phyloP scores from a whole-genome alignment of 2,888 invertebrate genomes.

The Drosophila leonis region DNA sequence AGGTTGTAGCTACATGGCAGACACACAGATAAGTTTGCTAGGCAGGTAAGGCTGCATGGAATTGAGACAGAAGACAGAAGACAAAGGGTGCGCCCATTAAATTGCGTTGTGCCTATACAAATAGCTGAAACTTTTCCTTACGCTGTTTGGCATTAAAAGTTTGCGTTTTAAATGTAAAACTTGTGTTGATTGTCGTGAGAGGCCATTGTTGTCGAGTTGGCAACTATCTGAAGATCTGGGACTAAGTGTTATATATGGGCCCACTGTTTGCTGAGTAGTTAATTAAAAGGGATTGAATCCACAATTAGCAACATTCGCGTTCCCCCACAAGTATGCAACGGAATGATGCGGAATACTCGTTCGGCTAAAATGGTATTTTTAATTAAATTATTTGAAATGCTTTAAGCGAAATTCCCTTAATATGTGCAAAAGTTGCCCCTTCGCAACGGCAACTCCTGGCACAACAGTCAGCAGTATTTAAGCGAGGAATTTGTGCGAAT shows the following conservation, averaged over 20 bases:
- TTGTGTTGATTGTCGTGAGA: conserved; percentile 58
- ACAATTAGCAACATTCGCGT: conserved; percentile 50
- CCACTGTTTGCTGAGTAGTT: conserved; percentile 50
- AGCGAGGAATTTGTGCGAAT: conserved; percentile 19
- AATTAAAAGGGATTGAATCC: conserved; percentile 56
- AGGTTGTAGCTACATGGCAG: conserved; percentile 70
- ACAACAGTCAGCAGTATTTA: conserved; percentile 10
- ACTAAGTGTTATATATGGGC: conserved; percentile 48
- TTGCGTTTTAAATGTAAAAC: conserved; percentile 74
- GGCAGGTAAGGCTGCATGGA: neutral
- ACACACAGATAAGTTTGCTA: conserved; percentile 44
- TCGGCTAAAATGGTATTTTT: conserved; percentile 54
- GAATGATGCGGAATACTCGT: conserved; percentile 10
- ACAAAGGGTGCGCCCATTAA: conserved; percentile 49
- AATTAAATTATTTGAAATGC: conserved; percentile 71
- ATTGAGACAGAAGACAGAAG: conserved; percentile 21
- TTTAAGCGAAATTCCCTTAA: conserved; percentile 61
- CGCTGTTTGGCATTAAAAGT: conserved; percentile 54
- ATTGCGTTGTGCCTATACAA: conserved; percentile 66
- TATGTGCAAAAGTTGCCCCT: conserved; percentile 28
- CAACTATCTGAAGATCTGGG: conserved; percentile 43
- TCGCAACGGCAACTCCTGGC: neutral
- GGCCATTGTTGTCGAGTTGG: conserved; percentile 42
- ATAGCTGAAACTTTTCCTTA: conserved; percentile 63
- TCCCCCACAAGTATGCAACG: conserved; percentile 52